Conservation (phyloP, 2,797 vertebrate species). For the Sphenodon punctatus region DNA sequence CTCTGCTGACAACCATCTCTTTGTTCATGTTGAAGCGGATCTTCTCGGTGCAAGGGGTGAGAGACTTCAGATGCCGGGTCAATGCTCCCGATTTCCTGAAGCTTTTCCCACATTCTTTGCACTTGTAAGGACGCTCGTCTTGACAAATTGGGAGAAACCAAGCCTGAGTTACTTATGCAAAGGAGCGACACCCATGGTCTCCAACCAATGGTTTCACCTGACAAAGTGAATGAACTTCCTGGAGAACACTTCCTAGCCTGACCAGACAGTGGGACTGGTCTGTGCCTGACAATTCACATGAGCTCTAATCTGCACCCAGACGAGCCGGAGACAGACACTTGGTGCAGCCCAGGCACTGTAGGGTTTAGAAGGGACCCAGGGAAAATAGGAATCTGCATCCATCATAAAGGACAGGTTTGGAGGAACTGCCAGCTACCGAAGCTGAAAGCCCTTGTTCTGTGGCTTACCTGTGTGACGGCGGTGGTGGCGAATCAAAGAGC, state of each 20-base stretch:
- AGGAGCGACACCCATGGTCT: background rate
- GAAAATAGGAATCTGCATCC: background rate
- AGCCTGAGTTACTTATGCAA: background rate
- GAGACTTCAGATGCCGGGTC: slow-evolving; percentile 93
- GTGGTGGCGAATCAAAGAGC: slow-evolving; percentile 95
- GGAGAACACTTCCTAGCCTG: fast-evolving
- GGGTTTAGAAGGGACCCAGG: background rate
- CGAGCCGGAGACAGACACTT: background rate
- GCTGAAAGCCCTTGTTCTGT: no score
- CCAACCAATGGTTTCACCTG: background rate
- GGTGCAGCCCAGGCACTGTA: background rate
- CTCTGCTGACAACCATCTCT: slow-evolving; percentile 86
- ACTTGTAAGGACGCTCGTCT: slow-evolving; percentile 97
- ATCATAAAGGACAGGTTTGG: background rate
- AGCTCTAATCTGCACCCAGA: background rate
- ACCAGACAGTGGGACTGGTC: fast-evolving
- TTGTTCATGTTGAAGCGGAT: slow-evolving; percentile 91
- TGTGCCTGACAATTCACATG: fast-evolving
- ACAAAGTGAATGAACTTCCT: background rate
- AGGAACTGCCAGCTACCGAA: no score
- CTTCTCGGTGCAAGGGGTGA: slow-evolving; percentile 97
- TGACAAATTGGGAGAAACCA: background rate
- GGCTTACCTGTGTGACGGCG: slow-evolving; percentile 95
- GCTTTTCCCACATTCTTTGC: slow-evolving; percentile 92
- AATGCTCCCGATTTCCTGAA: slow-evolving; percentile 97